A percentile compares a stretch with the other conserved stretches of the same genome.
Conservation (phyloP, 2,113 vertebrate genomes). For the Leucopsar rothschildi region DNA sequence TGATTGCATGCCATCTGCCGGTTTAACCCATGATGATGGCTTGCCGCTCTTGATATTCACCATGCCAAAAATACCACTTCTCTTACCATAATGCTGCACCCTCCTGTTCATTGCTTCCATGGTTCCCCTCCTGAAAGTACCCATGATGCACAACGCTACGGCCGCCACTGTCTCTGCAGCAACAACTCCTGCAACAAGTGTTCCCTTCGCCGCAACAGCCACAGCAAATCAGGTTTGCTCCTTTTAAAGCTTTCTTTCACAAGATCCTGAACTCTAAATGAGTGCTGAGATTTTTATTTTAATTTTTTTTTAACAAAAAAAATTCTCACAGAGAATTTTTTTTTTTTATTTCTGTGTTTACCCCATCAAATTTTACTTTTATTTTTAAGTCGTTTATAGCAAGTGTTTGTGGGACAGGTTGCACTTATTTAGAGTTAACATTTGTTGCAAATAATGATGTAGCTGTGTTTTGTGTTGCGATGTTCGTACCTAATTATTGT, state of each 20-base stretch:
- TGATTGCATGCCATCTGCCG: slow-evolving; percentile 98
- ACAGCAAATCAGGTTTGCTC: slow-evolving; percentile 99
- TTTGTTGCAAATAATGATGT: slow-evolving; percentile 87
- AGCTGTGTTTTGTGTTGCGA: slow-evolving; percentile 93
- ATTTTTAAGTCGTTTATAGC: slow-evolving; percentile 78
- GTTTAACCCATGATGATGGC: slow-evolving; percentile 95
- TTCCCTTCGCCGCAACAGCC: slow-evolving; percentile 99
- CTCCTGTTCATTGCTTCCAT: slow-evolving; percentile 92
- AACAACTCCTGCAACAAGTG: slow-evolving; percentile 99
- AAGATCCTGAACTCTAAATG: slow-evolving; percentile 97
- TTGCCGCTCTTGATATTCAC: slow-evolving; percentile 94
- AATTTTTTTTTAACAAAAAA: slow-evolving; percentile 73
- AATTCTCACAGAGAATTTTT: slow-evolving; percentile 83
- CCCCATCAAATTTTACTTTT: slow-evolving; percentile 84
- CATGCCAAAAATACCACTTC: slow-evolving; percentile 88
- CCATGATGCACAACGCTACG: slow-evolving; percentile 99
- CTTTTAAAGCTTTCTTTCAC: slow-evolving; percentile 99
- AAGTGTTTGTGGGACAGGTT: slow-evolving; percentile 80
- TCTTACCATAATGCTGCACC: slow-evolving; percentile 96
- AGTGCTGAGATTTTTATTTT: slow-evolving; percentile 80
- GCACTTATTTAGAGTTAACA: slow-evolving; percentile 99
- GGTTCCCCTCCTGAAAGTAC: slow-evolving; percentile 93
- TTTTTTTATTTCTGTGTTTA: slow-evolving; percentile 83
- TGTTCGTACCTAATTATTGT: slow-evolving; percentile 83
- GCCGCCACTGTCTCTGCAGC: slow-evolving; percentile 99